Evolutionary conservation across 2,797 vertebrate species (phyloP).

Genomic region (Intellagama lesueurii): DNA sequence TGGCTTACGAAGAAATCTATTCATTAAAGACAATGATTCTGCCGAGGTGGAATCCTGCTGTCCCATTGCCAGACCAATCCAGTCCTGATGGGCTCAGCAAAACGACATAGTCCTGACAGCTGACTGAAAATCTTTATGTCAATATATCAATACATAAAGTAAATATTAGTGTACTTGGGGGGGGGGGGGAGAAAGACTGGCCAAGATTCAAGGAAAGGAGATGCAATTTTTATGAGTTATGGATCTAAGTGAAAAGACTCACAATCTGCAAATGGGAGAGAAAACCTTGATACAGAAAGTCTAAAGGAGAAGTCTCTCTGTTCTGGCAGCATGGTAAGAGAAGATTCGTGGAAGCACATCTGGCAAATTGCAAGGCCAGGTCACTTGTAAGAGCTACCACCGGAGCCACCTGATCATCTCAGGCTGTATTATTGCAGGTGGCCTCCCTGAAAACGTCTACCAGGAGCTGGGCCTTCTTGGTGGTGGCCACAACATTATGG

Average conservation of each 20-base stretch:
- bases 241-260: background rate
- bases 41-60: slow-evolving; percentile 55
- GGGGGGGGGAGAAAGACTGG: no score
- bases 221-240: background rate
- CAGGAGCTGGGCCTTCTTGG: no score
- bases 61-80: slow-evolving; percentile 23
- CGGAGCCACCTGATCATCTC: no score
- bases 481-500: no score
- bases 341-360: background rate
- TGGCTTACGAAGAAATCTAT: slow-evolving; percentile 72
- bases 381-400: no score
- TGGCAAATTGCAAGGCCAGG: no score
- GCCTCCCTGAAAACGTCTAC: no score
- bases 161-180: background rate
- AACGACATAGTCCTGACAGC: slow-evolving; percentile 13
- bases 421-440: no score
- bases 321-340: background rate
- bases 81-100: slow-evolving; percentile 49
- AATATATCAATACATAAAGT: background rate
- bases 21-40: slow-evolving; percentile 41
- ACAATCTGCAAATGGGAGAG: background rate
- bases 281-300: background rate
- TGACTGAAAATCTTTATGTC: background rate
- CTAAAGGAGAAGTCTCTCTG: background rate
- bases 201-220: background rate